phyloP scores from a whole-genome alignment of 1,140 invertebrate species.

The Lepidurus apus region DNA sequence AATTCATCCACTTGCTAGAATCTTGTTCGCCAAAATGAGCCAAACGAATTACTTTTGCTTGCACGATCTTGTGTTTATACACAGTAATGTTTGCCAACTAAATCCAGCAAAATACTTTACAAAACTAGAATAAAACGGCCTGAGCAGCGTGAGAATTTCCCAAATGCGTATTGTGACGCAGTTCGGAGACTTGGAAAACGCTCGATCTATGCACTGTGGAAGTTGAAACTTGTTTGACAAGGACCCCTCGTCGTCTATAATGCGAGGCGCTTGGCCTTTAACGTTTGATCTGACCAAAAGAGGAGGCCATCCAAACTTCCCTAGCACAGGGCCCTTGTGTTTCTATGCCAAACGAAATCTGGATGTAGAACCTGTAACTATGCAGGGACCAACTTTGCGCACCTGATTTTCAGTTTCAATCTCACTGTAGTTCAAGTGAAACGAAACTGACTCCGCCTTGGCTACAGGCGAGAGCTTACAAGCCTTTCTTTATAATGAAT shows the following conservation, averaged over 20 bases:
- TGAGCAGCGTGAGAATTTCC: background rate
- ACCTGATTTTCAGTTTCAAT: background rate
- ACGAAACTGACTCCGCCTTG: background rate
- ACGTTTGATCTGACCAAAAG: background rate
- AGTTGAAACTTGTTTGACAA: constrained; percentile 18
- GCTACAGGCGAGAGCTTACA: background rate
- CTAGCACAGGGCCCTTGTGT: background rate
- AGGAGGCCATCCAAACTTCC: background rate
- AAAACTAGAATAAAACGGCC: too few relatives aligned
- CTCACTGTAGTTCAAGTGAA: background rate
- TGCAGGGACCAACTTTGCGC: background rate
- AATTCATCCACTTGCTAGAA: background rate
- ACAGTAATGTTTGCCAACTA: background rate
- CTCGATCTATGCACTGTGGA: background rate
- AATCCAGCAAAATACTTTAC: background rate
- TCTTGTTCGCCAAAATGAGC: background rate
- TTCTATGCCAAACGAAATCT: background rate
- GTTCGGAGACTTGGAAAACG: background rate
- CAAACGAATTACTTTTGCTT: background rate
- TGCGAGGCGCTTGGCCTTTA: background rate
- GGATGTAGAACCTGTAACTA: background rate
- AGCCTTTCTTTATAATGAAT: too few relatives aligned
- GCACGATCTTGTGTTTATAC: background rate
- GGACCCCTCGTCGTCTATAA: background rate
- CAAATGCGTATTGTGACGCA: background rate